Evolutionary conservation across 2,113 vertebrate genomes (phyloP).

Genomic region (Saccopteryx bilineata): DNA sequence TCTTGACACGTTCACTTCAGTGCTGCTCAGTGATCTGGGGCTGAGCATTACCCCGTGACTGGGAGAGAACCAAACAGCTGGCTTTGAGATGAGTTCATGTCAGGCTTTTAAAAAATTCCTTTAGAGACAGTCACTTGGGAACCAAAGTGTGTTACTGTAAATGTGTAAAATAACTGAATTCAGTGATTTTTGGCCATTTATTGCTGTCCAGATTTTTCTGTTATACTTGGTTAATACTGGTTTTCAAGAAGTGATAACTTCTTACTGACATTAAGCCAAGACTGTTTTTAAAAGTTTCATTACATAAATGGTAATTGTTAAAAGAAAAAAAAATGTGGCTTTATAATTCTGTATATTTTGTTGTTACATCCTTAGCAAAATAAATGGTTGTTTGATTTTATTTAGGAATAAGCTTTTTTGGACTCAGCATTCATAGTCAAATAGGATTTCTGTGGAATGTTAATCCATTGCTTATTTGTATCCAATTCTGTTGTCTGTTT

Average conservation of each 20-base stretch:
- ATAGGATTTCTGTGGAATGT: conserved; percentile 84
- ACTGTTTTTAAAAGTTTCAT: conserved; percentile 79
- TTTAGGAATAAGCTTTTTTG: conserved; percentile 84
- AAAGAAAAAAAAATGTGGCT: conserved; percentile 71
- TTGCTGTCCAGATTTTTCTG: not conserved
- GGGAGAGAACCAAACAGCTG: not conserved
- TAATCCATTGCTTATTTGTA: conserved; percentile 88
- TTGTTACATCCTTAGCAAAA: conserved; percentile 73
- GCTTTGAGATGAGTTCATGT: not conserved
- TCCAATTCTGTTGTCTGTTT: conserved; percentile 87
- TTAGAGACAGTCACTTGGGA: conserved; percentile 41
- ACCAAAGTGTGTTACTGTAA: conserved; percentile 56
- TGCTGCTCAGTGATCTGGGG: not conserved
- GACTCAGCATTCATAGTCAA: conserved; percentile 83
- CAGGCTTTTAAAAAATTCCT: not conserved
- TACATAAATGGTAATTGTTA: conserved; percentile 66
- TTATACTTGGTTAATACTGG: conserved; percentile 26
- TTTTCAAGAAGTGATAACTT: conserved; percentile 76
- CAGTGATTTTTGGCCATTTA: not conserved
- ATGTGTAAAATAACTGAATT: conserved; percentile 18
- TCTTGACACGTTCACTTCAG: not conserved
- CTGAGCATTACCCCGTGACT: not conserved
- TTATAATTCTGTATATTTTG: conserved; percentile 83
- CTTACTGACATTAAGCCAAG: conserved; percentile 69
- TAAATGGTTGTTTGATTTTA: conserved; percentile 77